phyloP scores from a whole-genome alignment of 1,140 invertebrate genomes.

The Lucilia cuprina region DNA sequence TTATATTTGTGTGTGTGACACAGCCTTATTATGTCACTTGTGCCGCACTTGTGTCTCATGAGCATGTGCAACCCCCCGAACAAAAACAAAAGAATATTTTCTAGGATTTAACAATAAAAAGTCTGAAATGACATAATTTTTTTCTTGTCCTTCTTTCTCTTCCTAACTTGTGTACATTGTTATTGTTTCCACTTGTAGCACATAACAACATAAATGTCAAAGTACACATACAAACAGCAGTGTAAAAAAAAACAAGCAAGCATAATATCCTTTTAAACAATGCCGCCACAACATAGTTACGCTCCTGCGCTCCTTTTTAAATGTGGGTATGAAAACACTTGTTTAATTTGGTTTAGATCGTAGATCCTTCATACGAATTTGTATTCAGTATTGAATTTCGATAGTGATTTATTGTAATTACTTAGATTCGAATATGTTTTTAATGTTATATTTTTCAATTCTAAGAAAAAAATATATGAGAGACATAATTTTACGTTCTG shows the following conservation, averaged over 20 bases:
- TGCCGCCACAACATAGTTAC: background rate
- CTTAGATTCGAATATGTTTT: too few species aligned
- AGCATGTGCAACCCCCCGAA: slow-evolving; percentile 14
- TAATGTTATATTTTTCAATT: too few species aligned
- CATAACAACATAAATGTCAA: too few species aligned
- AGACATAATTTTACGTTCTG: too few species aligned
- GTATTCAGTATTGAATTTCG: too few species aligned
- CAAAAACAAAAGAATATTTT: slow-evolving; percentile 14
- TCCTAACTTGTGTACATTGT: background rate
- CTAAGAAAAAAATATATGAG: too few species aligned
- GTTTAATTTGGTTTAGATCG: background rate
- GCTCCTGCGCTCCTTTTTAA: background rate
- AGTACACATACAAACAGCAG: background rate
- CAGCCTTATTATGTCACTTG: slow-evolving; percentile 23
- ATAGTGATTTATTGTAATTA: too few species aligned
- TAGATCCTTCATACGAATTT: too few species aligned
- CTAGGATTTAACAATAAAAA: background rate
- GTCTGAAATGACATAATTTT: slow-evolving; percentile 12
- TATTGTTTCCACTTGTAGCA: background rate
- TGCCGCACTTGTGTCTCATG: slow-evolving; percentile 24
- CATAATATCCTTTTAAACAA: slow-evolving; percentile 14
- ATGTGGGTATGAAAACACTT: slow-evolving; percentile 12
- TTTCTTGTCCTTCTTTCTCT: background rate
- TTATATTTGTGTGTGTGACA: slow-evolving; percentile 5
- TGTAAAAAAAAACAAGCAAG: background rate